A percentile compares a stretch with the other conserved stretches of the same genome.
Conservation (phyloP, 2,888 invertebrate genomes). For the Drosophila greeni region DNA sequence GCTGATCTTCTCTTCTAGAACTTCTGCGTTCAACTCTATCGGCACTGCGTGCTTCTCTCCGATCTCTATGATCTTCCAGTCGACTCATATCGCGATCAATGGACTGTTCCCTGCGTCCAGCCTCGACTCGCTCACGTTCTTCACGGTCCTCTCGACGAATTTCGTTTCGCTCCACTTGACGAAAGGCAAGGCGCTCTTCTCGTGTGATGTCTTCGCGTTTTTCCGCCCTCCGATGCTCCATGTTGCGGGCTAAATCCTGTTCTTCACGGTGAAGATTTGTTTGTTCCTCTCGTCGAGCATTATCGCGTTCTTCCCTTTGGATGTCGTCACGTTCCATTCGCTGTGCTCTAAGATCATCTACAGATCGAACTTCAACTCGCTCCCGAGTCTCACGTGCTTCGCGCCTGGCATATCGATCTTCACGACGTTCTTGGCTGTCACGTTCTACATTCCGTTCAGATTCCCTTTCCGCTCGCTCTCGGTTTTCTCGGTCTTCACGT, state of each 20-base stretch:
- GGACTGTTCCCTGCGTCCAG: background rate
- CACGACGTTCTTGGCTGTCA: constrained; percentile 1
- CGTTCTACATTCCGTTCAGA: background rate
- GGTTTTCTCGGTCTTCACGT: background rate
- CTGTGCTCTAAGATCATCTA: background rate
- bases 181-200: background rate
- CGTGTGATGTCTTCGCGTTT: background rate
- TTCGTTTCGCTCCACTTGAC: constrained; percentile 1
- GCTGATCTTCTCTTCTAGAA: constrained; percentile 1
- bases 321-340: background rate
- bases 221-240: background rate
- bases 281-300: background rate
- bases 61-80: background rate
- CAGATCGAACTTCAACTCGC: background rate
- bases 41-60: constrained; percentile 1
- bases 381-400: background rate
- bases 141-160: constrained; percentile 1
- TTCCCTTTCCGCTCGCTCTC: constrained; percentile 9
- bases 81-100: background rate
- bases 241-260: background rate
- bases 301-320: constrained; percentile 1
- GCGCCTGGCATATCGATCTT: background rate
- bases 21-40: background rate
- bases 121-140: constrained; percentile 5
- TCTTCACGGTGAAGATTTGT: background rate